Evolutionary conservation across 2,888 invertebrate species (phyloP).

Genomic region (Limnephilus marmoratus): DNA sequence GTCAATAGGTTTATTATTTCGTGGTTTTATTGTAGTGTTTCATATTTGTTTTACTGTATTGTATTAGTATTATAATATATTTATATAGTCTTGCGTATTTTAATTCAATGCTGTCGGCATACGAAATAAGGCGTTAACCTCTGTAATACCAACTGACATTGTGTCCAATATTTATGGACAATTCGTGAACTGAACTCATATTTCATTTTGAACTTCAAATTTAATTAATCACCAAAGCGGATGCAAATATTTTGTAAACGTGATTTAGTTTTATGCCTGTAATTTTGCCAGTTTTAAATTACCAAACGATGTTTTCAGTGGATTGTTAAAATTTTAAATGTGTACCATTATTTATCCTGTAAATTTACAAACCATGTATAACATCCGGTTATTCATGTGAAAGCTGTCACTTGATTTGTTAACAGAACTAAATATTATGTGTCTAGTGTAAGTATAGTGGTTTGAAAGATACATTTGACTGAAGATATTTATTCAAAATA

Average conservation of each 20-base stretch:
- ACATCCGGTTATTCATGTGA: neutral
- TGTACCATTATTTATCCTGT: neutral
- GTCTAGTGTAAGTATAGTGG: too few species aligned
- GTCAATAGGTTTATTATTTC: too few species aligned
- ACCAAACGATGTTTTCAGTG: neutral
- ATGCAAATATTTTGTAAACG: slow-evolving; percentile 39
- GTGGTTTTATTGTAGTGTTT: neutral
- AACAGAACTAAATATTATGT: neutral
- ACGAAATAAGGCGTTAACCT: slow-evolving; percentile 6
- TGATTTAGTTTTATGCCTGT: slow-evolving; percentile 11
- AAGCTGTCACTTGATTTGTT: neutral
- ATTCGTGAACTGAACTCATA: slow-evolving; percentile 22
- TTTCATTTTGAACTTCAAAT: slow-evolving; percentile 29
- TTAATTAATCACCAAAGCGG: slow-evolving; percentile 15
- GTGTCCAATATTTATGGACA: slow-evolving; percentile 19
- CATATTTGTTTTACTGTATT: too few species aligned
- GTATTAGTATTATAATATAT: too few species aligned
- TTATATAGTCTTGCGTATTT: neutral
- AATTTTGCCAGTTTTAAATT: neutral
- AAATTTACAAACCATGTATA: neutral
- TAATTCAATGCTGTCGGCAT: neutral
- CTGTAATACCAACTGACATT: slow-evolving; percentile 6
- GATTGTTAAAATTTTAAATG: neutral
- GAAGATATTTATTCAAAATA: too few species aligned
- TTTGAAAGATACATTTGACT: too few species aligned